Percentiles rank a stretch among this genome's conserved stretches.
These are phyloP conservation scores for Crotalus tigris DNA, from an alignment of 2,113 vertebrate genomes.

Conservation along the genomic window DNA sequence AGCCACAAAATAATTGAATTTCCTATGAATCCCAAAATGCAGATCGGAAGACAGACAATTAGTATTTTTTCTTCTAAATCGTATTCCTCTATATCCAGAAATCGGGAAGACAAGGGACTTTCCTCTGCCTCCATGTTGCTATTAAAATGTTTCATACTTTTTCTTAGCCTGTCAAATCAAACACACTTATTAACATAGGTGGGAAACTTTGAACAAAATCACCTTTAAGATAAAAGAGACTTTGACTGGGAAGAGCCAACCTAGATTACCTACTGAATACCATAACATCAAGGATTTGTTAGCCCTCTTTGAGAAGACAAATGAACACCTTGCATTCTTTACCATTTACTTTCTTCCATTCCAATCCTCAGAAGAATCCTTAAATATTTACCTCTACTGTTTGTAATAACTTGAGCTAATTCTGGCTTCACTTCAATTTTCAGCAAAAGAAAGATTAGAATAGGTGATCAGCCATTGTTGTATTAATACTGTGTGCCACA, in stretches of 20 bases:
- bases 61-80: neutral
- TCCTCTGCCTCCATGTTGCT: no score
- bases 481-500: neutral
- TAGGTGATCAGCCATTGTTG: neutral
- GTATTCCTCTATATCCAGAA: neutral
- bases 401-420: neutral
- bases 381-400: neutral
- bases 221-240: neutral
- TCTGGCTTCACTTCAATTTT: neutral
- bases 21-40: neutral
- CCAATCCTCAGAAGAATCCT: neutral
- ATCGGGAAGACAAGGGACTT: neutral
- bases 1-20: constrained; percentile 16
- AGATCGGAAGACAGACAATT: neutral
- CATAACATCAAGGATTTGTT: neutral
- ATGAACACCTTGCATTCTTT: neutral
- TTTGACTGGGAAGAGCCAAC: neutral
- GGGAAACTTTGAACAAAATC: neutral
- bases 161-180: constrained; percentile 13
- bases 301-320: neutral
- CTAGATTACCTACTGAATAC: neutral
- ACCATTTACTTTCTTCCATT: neutral
- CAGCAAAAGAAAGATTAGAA: neutral
- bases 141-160: neutral
- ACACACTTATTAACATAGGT: neutral